phyloP scores from a whole-genome alignment of 2,888 invertebrate species.

The Boloria selene region DNA sequence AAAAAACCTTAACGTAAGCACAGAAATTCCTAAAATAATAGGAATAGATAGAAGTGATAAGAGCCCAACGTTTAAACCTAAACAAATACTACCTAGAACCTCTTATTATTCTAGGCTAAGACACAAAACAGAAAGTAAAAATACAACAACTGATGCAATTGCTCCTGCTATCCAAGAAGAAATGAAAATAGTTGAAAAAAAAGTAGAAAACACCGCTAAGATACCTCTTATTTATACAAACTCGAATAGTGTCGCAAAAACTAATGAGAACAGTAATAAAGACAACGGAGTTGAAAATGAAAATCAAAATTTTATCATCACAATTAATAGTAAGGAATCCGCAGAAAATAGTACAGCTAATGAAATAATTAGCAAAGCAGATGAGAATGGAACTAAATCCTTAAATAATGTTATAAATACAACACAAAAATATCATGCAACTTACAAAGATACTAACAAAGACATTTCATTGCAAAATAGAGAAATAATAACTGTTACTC shows the following conservation, averaged over 20 bases:
- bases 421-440: constrained; percentile 69
- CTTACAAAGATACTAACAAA: constrained; percentile 58
- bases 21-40: constrained; percentile 46
- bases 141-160: constrained; percentile 46
- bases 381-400: constrained; percentile 55
- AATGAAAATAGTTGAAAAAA: constrained; percentile 49
- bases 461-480: constrained; percentile 45
- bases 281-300: constrained; percentile 41
- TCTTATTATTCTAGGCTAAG: constrained; percentile 66
- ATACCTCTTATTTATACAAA: constrained; percentile 65
- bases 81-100: constrained; percentile 60
- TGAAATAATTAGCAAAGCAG: constrained; percentile 52
- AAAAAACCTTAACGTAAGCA: constrained; percentile 47
- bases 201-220: constrained; percentile 55
- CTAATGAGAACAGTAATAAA: background rate
- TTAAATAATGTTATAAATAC: constrained; percentile 50
- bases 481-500: constrained; percentile 48
- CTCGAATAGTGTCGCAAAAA: constrained; percentile 49
- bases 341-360: constrained; percentile 57
- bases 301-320: constrained; percentile 56
- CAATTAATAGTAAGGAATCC: constrained; percentile 67
- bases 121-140: constrained; percentile 50
- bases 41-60: constrained; percentile 43
- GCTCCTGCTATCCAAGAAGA: constrained; percentile 41
- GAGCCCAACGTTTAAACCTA: constrained; percentile 41